Percentiles rank a stretch among this genome's conserved stretches.
phyloP scores from a whole-genome alignment of 2,797 vertebrate genomes.

The Eremophila alpestris region DNA sequence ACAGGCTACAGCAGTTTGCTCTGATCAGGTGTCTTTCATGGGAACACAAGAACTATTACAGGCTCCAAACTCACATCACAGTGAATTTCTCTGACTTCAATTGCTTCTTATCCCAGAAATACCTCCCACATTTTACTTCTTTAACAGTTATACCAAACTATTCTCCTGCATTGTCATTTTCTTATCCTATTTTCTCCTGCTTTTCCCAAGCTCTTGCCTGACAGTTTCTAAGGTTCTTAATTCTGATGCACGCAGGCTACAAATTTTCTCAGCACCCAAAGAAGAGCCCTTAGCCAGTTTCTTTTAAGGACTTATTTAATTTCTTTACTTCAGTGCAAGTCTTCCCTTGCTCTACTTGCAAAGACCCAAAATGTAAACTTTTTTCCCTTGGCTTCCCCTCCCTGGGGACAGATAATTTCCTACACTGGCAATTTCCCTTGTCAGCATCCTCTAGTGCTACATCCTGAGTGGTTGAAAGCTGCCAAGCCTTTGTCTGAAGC shows the following conservation, averaged over 20 bases:
- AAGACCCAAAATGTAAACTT: neutral
- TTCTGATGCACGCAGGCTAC: neutral
- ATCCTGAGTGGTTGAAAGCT: neutral
- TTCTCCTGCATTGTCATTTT: neutral
- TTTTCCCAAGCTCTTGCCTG: neutral
- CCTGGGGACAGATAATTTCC: neutral
- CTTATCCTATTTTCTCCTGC: neutral
- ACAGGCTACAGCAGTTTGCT: neutral
- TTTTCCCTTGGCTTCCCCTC: neutral
- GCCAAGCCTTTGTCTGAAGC: neutral
- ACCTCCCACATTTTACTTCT: neutral
- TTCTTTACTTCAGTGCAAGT: neutral
- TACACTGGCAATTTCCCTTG: neutral
- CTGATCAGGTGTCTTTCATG: neutral
- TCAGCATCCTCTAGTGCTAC: neutral
- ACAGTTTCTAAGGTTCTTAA: neutral
- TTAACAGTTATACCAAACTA: neutral
- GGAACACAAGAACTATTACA: neutral
- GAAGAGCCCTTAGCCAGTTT: neutral
- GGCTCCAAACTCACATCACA: neutral
- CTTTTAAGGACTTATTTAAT: neutral
- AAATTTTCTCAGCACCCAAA: neutral
- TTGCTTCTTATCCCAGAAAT: neutral
- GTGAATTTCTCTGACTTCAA: neutral
- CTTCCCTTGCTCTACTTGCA: neutral